phyloP scores from a whole-genome alignment of 2,888 invertebrate genomes.

The Synanthedon tipuliformis region DNA sequence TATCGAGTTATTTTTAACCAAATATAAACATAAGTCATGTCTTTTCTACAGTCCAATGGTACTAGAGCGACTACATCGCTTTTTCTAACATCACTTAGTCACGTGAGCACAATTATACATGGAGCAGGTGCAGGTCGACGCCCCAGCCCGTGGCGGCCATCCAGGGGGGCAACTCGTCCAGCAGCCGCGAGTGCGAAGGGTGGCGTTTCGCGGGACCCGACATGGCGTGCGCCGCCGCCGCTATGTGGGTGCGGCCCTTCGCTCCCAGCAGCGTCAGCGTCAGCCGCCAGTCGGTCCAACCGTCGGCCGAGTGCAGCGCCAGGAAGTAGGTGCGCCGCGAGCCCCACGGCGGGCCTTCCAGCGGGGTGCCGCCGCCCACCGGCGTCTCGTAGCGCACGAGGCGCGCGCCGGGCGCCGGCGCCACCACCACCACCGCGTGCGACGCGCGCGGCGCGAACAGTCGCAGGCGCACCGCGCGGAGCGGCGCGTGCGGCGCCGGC shows the following conservation, averaged over 20 bases:
- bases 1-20: too few relatives aligned
- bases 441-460: constrained; percentile 13
- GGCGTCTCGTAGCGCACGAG: constrained; percentile 51
- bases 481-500: constrained; percentile 2
- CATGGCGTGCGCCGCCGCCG: constrained; percentile 66
- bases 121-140: constrained; percentile 74
- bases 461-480: constrained; percentile 3
- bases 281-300: not conserved
- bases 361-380: constrained; percentile 69
- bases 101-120: not conserved
- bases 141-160: constrained; percentile 77
- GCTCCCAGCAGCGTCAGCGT: not conserved
- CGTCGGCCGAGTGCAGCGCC: constrained; percentile 22
- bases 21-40: too few relatives aligned
- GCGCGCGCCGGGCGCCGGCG: constrained; percentile 65
- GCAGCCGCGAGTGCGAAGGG: constrained; percentile 59
- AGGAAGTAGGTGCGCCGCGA: constrained; percentile 59
- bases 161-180: constrained; percentile 73
- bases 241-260: constrained; percentile 60
- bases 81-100: too few relatives aligned
- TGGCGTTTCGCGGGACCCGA: constrained; percentile 68
- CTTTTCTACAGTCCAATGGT: too few relatives aligned
- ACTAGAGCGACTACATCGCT: too few relatives aligned
- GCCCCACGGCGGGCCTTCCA: constrained; percentile 48
- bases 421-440: constrained; percentile 64